Base-by-base conservation (phyloP, 2,888 invertebrate species). In the Cosmopolites sordidus region DNA sequence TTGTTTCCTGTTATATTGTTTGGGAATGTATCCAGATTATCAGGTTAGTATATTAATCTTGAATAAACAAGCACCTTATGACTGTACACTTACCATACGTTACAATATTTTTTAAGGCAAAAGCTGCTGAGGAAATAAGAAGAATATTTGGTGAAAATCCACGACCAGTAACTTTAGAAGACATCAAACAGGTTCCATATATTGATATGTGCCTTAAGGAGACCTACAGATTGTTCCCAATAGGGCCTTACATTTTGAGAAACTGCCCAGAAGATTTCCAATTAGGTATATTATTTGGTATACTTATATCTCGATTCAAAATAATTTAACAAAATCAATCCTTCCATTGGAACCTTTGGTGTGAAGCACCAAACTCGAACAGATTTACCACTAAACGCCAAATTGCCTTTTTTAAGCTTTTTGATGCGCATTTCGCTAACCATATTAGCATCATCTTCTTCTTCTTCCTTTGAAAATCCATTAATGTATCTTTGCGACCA, bases 11-110 rank as follows among this genome's bases (percentile, higher is more conserved):
- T 45, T 64, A 11, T 22, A 68, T 1, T 64, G 66, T 29, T 64
- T 71, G 14, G 70, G 69, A 44, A 68, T 71, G 68, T 66, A 71
- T 59, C 68, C 67, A n/a, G 64, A 66, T 52, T 63, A 67, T 61
- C 70, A 70, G 60, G 68, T 67, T n/a, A n/a, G n/a, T n/a, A n/a
- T n/a, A 22, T 5, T 22, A 8, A 8, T 22, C 8, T 14, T 11
- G 12, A 15, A 38, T 29, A 11, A 29, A 11, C 30, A 29, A 29
- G 11, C 30, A 9, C 8, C 30, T 29, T 29, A 11, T 29, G 8
- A 38, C 12, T 14, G 15, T 15, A 38, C 15, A 37, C 38, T 15
- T 14, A 6, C 30, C 5, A 15, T 37, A 37, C 38, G 12, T 14
- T n/a, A n/a, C n/a, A 22, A 22, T 22, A 22, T 22, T 22, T 22